phyloP scores from a whole-genome alignment of 2,888 invertebrate genomes.

The Coronaproctus castanopsis region DNA sequence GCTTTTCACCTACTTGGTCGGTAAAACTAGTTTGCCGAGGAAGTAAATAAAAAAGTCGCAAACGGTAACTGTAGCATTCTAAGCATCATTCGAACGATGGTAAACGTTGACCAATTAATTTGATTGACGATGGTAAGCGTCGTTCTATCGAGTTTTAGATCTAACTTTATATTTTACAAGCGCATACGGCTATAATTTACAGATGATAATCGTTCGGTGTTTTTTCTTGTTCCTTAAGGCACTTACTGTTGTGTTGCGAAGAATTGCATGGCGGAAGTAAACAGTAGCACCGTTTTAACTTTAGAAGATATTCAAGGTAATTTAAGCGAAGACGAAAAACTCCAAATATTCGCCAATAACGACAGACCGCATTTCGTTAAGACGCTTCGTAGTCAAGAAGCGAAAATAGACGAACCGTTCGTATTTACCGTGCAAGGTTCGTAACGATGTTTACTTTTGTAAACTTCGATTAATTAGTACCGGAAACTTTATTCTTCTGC shows the following conservation, averaged over 20 bases:
- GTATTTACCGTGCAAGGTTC: conserved; percentile 60
- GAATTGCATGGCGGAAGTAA: conserved; percentile 79
- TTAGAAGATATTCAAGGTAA: conserved; percentile 81
- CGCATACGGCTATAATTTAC: too few relatives aligned
- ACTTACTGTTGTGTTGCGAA: conserved; percentile 74
- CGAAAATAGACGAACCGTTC: conserved; percentile 60
- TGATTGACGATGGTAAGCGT: too few relatives aligned
- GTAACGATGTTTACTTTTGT: conserved; percentile 7
- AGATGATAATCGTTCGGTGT: too few relatives aligned
- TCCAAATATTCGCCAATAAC: conserved; percentile 46
- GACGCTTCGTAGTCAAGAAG: conserved; percentile 61
- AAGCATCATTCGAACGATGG: too few relatives aligned
- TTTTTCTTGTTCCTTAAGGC: too few relatives aligned
- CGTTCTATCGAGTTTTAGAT: too few relatives aligned
- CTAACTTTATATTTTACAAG: too few relatives aligned
- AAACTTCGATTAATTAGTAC: background rate
- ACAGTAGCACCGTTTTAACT: conserved; percentile 66
- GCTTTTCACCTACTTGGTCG: too few relatives aligned
- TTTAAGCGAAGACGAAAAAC: conserved; percentile 63
- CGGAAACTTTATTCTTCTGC: background rate
- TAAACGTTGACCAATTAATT: too few relatives aligned
- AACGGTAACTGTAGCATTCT: too few relatives aligned
- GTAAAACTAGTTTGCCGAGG: too few relatives aligned
- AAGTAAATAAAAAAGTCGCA: too few relatives aligned
- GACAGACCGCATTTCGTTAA: conserved; percentile 66